These are phyloP conservation scores for Matsumyia berberina DNA, from an alignment of 2,888 invertebrate genomes.

Conservation along the genomic window DNA sequence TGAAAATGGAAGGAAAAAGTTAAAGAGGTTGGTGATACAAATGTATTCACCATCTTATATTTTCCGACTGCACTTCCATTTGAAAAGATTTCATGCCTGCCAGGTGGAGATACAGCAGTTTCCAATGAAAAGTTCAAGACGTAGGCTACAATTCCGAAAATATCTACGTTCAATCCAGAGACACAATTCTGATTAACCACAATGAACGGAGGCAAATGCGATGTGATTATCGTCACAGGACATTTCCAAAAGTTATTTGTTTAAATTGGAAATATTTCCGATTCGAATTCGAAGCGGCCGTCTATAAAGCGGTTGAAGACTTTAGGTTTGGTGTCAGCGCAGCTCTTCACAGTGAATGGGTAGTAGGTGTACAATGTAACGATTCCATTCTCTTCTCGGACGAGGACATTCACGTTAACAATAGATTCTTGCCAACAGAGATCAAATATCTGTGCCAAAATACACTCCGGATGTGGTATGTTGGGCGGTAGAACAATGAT, in stretches of 20 bases:
- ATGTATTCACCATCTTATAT: slow-evolving; percentile 32
- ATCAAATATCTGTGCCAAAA: neutral
- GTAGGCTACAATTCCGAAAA: neutral
- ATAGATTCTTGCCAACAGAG: neutral
- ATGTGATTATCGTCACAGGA: neutral
- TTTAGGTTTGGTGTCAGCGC: slow-evolving; percentile 1
- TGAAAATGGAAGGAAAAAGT: neutral
- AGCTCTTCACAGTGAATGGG: slow-evolving; percentile 8
- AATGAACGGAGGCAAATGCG: neutral
- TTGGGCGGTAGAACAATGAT: slow-evolving; percentile 11
- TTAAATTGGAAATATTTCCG: slow-evolving; percentile 9
- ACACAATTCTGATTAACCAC: neutral
- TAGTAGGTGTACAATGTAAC: slow-evolving; percentile 26
- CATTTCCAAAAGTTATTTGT: slow-evolving; percentile 28
- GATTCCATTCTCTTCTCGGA: slow-evolving; percentile 5
- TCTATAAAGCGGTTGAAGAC: slow-evolving; percentile 15
- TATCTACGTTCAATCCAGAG: no score
- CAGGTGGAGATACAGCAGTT: neutral
- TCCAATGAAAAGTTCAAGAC: slow-evolving; percentile 25
- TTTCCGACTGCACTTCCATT: neutral
- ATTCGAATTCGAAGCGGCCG: slow-evolving; percentile 2
- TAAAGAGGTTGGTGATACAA: neutral
- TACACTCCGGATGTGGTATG: neutral
- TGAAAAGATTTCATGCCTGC: neutral
- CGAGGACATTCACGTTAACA: slow-evolving; percentile 25